Percentiles rank a stretch among this genome's conserved stretches.
phyloP scores from a whole-genome alignment of 1,140 invertebrate species.

The Drosophila trapezifrons region DNA sequence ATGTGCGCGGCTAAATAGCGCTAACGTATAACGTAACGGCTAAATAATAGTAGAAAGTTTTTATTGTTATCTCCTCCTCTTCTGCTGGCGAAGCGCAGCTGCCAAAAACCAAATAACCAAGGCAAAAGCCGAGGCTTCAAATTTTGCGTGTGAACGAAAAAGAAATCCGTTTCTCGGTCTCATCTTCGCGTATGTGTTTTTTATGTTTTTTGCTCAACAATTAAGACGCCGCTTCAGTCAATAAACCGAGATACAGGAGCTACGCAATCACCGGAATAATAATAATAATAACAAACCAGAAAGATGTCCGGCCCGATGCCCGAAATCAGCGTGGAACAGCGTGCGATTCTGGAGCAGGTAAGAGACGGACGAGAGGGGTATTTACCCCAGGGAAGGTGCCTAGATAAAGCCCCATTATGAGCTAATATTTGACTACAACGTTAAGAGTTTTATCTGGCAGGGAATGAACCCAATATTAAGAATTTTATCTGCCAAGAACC shows the following conservation, averaged over 20 bases:
- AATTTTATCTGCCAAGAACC: conserved; percentile 2
- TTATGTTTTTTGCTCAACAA: conserved; percentile 39
- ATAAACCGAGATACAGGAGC: conserved; percentile 24
- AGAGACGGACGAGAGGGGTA: conserved; percentile 14
- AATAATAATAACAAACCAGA: conserved; percentile 35
- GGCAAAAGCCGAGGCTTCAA: conserved; percentile 18
- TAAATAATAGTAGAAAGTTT: conserved; percentile 78
- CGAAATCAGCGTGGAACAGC: conserved; percentile 70
- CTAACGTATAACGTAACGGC: conserved; percentile 54
- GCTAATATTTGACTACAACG: background rate
- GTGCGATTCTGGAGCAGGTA: conserved; percentile 71
- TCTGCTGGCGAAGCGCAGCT: conserved; percentile 25
- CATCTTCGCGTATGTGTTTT: conserved; percentile 11
- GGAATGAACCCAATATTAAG: background rate
- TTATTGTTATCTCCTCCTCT: conserved; percentile 62
- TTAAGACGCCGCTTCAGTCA: conserved; percentile 32
- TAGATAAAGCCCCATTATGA: background rate
- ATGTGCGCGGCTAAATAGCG: conserved; percentile 54
- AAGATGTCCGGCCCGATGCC: conserved; percentile 71
- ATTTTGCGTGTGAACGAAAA: conserved; percentile 66
- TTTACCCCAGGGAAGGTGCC: background rate
- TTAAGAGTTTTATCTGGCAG: conserved; percentile 2
- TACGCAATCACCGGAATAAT: conserved; percentile 26
- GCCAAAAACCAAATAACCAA: conserved; percentile 44
- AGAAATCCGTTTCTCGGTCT: conserved; percentile 55